Evolutionary conservation across 64 coral and sea anemone species (phyloP), one percentile per base, ranked within the genome.

Genomic region (Acropora yongei): DNA sequence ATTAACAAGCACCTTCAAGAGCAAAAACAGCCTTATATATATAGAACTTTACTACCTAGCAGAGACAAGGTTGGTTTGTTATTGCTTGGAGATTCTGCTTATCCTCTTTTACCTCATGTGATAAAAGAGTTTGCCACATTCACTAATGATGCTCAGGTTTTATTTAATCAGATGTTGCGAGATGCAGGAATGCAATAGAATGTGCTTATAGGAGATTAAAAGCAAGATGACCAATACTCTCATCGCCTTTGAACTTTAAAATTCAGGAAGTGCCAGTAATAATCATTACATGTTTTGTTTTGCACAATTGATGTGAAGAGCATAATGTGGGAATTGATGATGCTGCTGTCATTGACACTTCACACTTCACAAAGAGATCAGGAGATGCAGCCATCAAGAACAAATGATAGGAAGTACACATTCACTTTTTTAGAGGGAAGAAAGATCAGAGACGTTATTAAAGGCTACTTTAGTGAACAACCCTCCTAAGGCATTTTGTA

Each of bases 101-200:
- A 76, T 63, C 89, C 89, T 6, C 79, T 91, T 1, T 41, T 91
- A 46, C 89, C 79, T 4, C 79, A 76, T 76, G 69, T 84, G 0
- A 91, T 91, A 68, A 93, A 93, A 87, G 83, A 93, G 60, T 93
- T 13, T 87, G 50, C 48, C 19, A 12, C 2, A 5, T 87, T 74
- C 75, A 85, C 39, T 53, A 63, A 49, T 72, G 77, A 87, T 41
- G 17, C 74, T 2, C 47, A 91, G 14, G 89, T 91, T 61, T 8
- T 79, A 45, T 93, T 93, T 47, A 93, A 93, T 47, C 91, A 93
- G 4, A 93, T 93, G 83, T 39, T 93, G 0, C 61, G 91, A 87
- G 83, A 93, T 93, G 91, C 0, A 14, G 74, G 17, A 93, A 93
- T 87, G 17, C 57, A 17, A 79, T 93, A 41, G 91, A 93, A 12